Evolutionary conservation across 2,888 invertebrate species (phyloP), one percentile per base, ranked within the genome.

Genomic region (Nomada hirtipes): DNA sequence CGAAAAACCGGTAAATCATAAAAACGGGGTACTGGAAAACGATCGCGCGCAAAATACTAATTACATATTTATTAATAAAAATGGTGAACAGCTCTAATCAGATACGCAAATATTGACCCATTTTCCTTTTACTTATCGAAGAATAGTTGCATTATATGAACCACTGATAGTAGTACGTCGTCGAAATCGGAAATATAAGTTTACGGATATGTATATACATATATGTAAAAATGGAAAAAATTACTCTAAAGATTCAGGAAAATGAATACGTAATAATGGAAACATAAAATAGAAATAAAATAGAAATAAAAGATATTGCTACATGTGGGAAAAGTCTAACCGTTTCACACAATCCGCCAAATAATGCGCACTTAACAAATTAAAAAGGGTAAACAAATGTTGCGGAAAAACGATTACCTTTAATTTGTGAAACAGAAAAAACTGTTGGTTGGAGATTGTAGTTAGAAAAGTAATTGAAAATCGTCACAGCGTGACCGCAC

Each of bases 401-500:
- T 52, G 10, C 4, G 3, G 4, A 20, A 74, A 69, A 81, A 59
- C 52, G 0, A 61, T 89, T 84, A 91, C 91, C 90, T 90, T 90
- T 73, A 26, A 83, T 71, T 67, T 59, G 68, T 63, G 50, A 70
- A 79, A 72, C 44, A 68, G 75, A 73, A 81, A 82, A 79, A 81
- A 65, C 20, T 29, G 64, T 52, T 60, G 53, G 60, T 70, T 61
- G 47, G 63, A 57, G 69, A 79, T 65, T 42, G 53, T 29, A 72
- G 55, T 55, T 53, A 64, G 50, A 79, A 79, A 79, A 85, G 84
- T 70, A 88, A 84, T 83, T 86, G 88, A 89, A 89, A 86, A 86
- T 91, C 90, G 87, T 79, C 59, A 76, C 79, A 82, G 84, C 87
- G 86, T 82, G 82, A 83, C 79, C 52, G 84, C 89, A 90, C 91